Evolutionary conservation across 2,888 invertebrate species (phyloP), one percentile per base, ranked within the genome.

Genomic region (Hydrotaea diabolus): DNA sequence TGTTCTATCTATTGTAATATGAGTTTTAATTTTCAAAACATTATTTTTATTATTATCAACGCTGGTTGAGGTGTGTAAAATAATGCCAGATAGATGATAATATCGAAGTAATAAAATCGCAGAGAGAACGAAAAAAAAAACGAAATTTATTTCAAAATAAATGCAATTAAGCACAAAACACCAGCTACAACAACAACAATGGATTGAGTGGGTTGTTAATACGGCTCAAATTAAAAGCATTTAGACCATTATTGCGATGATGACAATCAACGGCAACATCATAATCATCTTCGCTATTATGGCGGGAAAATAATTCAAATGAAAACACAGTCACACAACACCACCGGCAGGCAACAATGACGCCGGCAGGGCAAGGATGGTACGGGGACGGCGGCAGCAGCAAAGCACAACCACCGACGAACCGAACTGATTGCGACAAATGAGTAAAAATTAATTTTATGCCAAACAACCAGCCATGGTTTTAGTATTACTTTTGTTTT

Each of bases 401-500:
- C 17, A 21, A 64, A 39, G 13, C 39, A 39, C 31, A 31, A 31
- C 11, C 23, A 46, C 69, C 43, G 43, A n/a, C 69, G 66, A 21
- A 57, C 55, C 36, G 19, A 26, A 26, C 55, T 46, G 72, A 79
- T 82, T 71, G 66, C 73, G 49, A 69, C 79, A 83, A 86, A 85
- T 76, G 77, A 66, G 59, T 81, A 72, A 80, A 80, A 77, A 81
- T 81, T 75, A 81, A 80, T 80, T 82, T 72, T 76, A 80, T 81
- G 77, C 62, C 82, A 77, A 86, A 80, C 81, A 81, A 83, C 75
- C 72, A 77, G 17, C 77, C 57, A 66, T 49, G 49, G 59, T 57
- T 66, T 66, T 73, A 57, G 23, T 76, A 66, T 77, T 80, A 31
- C 73, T 78, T 19, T 23, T 69, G 26, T 69, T 69, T 11, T 43